Base-by-base conservation (phyloP, 2,797 vertebrate genomes). In the Microctenopoma steveboyesi region DNA sequence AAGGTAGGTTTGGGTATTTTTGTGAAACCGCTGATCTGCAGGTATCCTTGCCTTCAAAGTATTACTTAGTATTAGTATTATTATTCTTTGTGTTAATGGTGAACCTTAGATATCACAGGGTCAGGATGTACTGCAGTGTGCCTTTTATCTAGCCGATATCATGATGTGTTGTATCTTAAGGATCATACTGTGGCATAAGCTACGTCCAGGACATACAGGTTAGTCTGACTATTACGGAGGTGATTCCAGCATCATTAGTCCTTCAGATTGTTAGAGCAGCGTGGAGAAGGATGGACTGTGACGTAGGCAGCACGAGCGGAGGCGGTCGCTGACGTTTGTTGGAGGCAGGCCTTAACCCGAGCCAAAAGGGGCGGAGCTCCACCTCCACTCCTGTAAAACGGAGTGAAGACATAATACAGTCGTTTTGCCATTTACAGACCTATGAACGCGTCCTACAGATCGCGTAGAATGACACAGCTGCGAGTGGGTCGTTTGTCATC, bases 311-410 rank as follows among this genome's bases (percentile, higher is more conserved):
- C 65, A 0, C 5, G 30, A 69, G 74, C 69, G 78, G 65, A 74
- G 78, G 66, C 74, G 62, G 52, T 42, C 78, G 60, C 61, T 82
- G 92, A 84, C 76, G 91, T 83, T 45, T 72, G 45, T 52, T 60
- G 79, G 59, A 39, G 82, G 76, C 74, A 33, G 84, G 59, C 62
- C 84, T 61, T 58, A 12, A 61, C 9, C 48, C 18, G 67, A 86
- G 80, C 79, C 63, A 74, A 16, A 72, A 71, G 74, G 75, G 90
- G 92, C 83, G 90, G 87, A 57, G 50, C 67, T 74, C 46, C 50
- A 56, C 50, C 67, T 74, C 46, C 48, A 10, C 43, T 48, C 15
- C 54, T 42, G 64, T 74, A 45, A 58, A 88, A 88, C 84, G 65
- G 66, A 73, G 47, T 64, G 74, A 10, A 72, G 79, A 7, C 49